Percentiles rank a stretch among this genome's conserved stretches.
Evolutionary conservation across 2,797 vertebrate genomes (phyloP).

Genomic region (Rhincodon typus): DNA sequence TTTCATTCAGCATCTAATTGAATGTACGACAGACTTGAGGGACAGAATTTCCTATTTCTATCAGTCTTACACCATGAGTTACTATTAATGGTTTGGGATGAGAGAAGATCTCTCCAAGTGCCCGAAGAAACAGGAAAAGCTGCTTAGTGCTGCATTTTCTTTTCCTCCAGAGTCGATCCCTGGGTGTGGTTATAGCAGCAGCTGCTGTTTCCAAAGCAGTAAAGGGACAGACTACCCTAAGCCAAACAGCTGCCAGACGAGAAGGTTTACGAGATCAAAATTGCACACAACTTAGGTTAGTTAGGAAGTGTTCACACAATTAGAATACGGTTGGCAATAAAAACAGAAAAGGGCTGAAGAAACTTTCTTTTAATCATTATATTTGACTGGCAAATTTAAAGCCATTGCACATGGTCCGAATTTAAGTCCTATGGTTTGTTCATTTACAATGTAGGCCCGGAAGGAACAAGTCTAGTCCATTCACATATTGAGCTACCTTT

Average conservation of each 20-base stretch:
- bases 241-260: conserved; percentile 20
- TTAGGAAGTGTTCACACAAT: conserved; percentile 25
- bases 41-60: background rate
- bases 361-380: conserved; percentile 16
- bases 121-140: background rate
- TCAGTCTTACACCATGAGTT: background rate
- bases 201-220: background rate
- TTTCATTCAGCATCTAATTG: background rate
- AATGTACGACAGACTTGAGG: background rate
- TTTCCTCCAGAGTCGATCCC: background rate
- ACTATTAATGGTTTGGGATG: background rate
- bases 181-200: background rate
- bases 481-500: background rate
- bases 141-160: background rate
- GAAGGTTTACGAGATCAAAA: conserved; percentile 24
- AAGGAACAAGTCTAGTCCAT: conserved; percentile 19
- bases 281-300: background rate
- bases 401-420: conserved; percentile 6
- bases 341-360: background rate
- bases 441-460: background rate
- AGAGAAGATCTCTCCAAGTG: background rate
- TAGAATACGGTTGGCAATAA: background rate
- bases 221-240: background rate
- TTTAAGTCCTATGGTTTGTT: conserved; percentile 20
- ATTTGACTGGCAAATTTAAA: conserved; percentile 16